These are phyloP conservation scores for Spongilla lacustris DNA, from an alignment of 37 sponge, comb jelly and placozoan genomes.

Conservation along the genomic window DNA sequence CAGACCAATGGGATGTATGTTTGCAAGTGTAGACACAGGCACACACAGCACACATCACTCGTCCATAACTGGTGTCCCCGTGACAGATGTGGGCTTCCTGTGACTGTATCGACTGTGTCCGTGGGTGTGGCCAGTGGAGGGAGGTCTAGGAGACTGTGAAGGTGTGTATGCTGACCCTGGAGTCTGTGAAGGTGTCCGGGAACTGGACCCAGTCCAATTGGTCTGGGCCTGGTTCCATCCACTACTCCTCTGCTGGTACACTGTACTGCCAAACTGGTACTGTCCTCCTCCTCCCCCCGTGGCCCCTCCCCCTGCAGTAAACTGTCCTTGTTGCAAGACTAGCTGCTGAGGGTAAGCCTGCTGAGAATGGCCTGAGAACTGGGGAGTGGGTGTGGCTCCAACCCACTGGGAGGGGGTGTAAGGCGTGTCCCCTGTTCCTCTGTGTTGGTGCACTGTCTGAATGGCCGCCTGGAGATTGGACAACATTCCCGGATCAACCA, in stretches of 20 bases:
- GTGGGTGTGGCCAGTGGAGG: background rate
- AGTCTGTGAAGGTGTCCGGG: constrained; percentile 18
- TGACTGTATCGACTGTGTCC: background rate
- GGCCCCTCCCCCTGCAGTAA: background rate
- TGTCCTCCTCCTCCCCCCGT: background rate
- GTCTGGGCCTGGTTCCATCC: background rate
- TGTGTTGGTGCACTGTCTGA: background rate
- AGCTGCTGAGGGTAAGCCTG: background rate
- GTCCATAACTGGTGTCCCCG: background rate
- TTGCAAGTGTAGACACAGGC: too few species aligned
- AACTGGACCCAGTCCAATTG: background rate
- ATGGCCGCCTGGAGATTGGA: constrained; percentile 12
- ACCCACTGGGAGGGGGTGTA: constrained; percentile 66
- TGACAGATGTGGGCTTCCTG: background rate
- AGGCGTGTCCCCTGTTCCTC: constrained; percentile 13
- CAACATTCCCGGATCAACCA: constrained; percentile 22
- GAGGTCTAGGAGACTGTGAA: constrained; percentile 13
- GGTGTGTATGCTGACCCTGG: constrained; percentile 27
- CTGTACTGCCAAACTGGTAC: constrained; percentile 13
- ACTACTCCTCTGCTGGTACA: constrained; percentile 6
- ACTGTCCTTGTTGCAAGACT: background rate
- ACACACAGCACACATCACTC: background rate
- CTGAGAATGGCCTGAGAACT: constrained; percentile 7
- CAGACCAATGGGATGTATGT: too few species aligned
- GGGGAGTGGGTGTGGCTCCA: constrained; percentile 6